A percentile compares a stretch with the other conserved stretches of the same genome.
phyloP scores from a whole-genome alignment of 2,113 vertebrate genomes.

The Scomber scombrus region DNA sequence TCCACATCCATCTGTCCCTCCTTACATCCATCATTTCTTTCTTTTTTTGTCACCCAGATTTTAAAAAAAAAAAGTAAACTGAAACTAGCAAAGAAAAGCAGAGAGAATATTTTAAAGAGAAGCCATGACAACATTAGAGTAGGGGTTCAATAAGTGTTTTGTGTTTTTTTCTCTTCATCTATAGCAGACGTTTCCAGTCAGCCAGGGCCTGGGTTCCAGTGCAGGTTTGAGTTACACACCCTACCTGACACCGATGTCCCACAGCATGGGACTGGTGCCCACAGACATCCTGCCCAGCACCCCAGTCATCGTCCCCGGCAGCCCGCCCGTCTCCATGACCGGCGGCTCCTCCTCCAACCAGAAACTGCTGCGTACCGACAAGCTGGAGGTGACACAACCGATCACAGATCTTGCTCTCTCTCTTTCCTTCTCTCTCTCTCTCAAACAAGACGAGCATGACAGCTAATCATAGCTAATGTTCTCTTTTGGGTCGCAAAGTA shows the following conservation, averaged over 20 bases:
- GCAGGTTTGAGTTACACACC: conserved; percentile 95
- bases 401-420: background rate
- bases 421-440: background rate
- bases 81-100: background rate
- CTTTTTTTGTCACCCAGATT: background rate
- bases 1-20: background rate
- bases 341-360: conserved; percentile 90
- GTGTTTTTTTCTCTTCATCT: conserved; percentile 45
- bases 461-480: background rate
- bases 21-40: conserved; percentile 17
- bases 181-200: conserved; percentile 95
- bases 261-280: conserved; percentile 96
- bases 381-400: conserved; percentile 92
- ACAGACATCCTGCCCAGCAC: conserved; percentile 95
- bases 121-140: background rate
- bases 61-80: background rate
- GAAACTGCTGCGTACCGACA: conserved; percentile 98
- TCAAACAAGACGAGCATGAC: background rate
- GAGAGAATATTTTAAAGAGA: background rate
- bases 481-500: background rate
- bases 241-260: conserved; percentile 95
- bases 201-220: conserved; percentile 93
- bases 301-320: conserved; percentile 94
- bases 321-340: conserved; percentile 90
- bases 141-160: background rate